These are phyloP conservation scores for Crax fasciolata DNA, from an alignment of 2,797 vertebrate genomes.

Conservation along the genomic window DNA sequence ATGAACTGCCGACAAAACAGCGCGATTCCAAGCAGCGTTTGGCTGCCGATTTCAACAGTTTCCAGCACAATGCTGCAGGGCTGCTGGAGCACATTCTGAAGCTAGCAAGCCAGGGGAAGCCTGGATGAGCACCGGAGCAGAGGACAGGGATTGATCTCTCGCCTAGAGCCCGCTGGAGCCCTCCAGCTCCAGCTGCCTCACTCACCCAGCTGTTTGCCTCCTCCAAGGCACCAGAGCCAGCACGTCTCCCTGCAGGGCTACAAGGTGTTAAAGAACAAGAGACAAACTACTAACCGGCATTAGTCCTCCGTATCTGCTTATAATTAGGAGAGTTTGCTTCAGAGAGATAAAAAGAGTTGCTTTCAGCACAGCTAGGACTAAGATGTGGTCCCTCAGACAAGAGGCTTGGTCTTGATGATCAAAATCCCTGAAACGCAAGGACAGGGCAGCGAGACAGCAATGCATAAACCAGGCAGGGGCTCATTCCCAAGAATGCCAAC, in stretches of 20 bases:
- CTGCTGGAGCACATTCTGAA: background rate
- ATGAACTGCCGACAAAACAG: background rate
- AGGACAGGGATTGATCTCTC: background rate
- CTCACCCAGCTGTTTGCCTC: background rate
- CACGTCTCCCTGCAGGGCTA: background rate
- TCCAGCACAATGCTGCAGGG: background rate
- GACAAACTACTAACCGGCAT: background rate
- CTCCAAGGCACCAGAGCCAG: background rate
- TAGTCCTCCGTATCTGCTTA: slow-evolving; percentile 20
- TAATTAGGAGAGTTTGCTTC: background rate
- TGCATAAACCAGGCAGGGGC: background rate
- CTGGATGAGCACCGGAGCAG: background rate
- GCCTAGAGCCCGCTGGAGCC: background rate
- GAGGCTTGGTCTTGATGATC: background rate
- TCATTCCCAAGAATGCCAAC: slow-evolving; percentile 5
- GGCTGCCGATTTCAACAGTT: background rate
- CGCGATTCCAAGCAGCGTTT: background rate
- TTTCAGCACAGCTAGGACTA: background rate
- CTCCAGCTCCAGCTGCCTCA: background rate
- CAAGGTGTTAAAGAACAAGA: background rate
- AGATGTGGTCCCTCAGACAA: background rate
- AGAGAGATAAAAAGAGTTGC: background rate
- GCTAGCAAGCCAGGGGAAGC: background rate
- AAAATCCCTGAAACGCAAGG: background rate
- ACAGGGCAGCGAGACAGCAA: background rate